Evolutionary conservation across 2,113 vertebrate species (phyloP), one percentile per base, ranked within the genome.

Genomic region (Neofelis nebulosa): DNA sequence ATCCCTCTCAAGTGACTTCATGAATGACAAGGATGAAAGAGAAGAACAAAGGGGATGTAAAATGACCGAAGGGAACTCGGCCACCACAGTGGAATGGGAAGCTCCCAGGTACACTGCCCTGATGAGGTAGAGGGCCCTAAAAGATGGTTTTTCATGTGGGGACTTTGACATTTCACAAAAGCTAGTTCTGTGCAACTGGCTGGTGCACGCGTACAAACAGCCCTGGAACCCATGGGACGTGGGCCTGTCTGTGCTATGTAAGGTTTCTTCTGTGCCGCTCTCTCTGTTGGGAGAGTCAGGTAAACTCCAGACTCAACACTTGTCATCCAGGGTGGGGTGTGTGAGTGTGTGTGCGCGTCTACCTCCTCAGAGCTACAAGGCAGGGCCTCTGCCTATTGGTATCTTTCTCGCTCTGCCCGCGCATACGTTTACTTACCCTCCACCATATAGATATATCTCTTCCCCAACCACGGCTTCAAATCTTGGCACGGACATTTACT

Each of bases 1-100:
- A n/a, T 61, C 91, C 89, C 36, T 92, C 66, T 85, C 65, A 61
- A 48, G 29, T 69, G 83, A 91, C 83, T 85, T 86, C 52, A 21
- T 0, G 4, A 33, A 66, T 29, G 74, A 55, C 50, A 48, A 1
- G 0, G 7, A 33, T 33, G 38, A 93, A 13, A 74, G 71, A 48
- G 31, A 86, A 1, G 33, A 48, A 71, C 31, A 38, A 41, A 50
- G 88, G 1, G 3, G 4, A 71, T 1, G 10, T 12, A 23, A 63
- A 85, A 78, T 16, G 33, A 52, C 25, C 0, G 0, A 87, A 68
- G 61, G 76, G 76, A 78, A 41, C 23, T 10, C 0, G 6, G 8
- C 33, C 15, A 61, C 7, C 21, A 55, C n/a, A 9, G 16, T 0
- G 23, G 48, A 52, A 68, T 7, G 36, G 55, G n/a, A 45, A 16